Evolutionary conservation across 1,140 invertebrate species (phyloP).

Genomic region (Drosophila sp.): DNA sequence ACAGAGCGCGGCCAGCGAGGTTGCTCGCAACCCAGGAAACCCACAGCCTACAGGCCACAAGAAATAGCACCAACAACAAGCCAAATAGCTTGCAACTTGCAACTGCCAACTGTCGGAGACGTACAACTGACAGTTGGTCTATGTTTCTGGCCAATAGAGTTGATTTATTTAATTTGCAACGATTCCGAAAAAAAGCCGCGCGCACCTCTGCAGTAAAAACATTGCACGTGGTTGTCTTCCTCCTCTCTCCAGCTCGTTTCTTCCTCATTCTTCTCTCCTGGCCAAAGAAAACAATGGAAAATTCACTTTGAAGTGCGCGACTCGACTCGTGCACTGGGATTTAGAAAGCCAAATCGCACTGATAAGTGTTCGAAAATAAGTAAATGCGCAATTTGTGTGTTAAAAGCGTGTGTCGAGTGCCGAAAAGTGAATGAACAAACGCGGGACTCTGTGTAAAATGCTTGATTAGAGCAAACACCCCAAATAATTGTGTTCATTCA

Average conservation of each 20-base stretch:
- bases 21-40: slow-evolving; percentile 53
- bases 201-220: slow-evolving; percentile 15
- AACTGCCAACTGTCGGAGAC: slow-evolving; percentile 30
- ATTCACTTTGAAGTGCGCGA: slow-evolving; percentile 45
- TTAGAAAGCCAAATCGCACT: slow-evolving; percentile 64
- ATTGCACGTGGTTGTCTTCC: slow-evolving; percentile 24
- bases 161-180: slow-evolving; percentile 59
- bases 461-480: slow-evolving; percentile 6
- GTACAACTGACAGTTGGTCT: slow-evolving; percentile 40
- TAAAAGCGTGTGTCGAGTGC: slow-evolving; percentile 4
- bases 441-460: slow-evolving; percentile 2
- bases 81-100: no score
- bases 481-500: slow-evolving; percentile 6
- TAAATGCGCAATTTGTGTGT: slow-evolving; percentile 17
- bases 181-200: slow-evolving; percentile 17
- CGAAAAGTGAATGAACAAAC: slow-evolving; percentile 13
- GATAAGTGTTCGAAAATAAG: slow-evolving; percentile 35
- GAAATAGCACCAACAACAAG: not conserved
- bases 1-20: slow-evolving; percentile 56
- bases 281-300: slow-evolving; percentile 29
- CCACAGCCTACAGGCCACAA: slow-evolving; percentile 29
- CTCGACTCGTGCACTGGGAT: slow-evolving; percentile 34
- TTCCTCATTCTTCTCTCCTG: no score
- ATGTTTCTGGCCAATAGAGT: slow-evolving; percentile 39
- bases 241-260: not conserved